These are phyloP conservation scores for Aphidoletes aphidimyza DNA, from an alignment of 2,888 invertebrate species.

Conservation along the genomic window DNA sequence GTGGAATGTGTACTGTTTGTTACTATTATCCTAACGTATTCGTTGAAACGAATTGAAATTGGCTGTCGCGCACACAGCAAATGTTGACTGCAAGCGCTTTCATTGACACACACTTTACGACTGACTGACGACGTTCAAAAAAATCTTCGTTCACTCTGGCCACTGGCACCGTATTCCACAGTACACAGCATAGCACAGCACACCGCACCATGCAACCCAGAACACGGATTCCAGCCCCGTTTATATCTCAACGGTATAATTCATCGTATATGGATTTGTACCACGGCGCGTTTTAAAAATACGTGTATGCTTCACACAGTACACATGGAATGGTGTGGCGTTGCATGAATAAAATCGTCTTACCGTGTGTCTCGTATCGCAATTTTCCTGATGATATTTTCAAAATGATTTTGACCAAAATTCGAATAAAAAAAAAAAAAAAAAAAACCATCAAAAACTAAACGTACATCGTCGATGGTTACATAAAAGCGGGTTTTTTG, in stretches of 20 bases:
- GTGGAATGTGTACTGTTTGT: too few relatives aligned
- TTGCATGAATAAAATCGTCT: too few relatives aligned
- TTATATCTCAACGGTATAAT: neutral
- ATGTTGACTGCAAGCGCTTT: neutral
- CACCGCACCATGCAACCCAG: too few relatives aligned
- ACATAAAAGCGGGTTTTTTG: neutral
- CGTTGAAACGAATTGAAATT: neutral
- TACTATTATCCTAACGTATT: neutral
- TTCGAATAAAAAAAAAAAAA: neutral
- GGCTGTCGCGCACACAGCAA: neutral
- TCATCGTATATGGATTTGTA: too few relatives aligned
- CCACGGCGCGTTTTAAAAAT: too few relatives aligned
- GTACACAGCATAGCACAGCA: too few relatives aligned
- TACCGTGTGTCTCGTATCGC: neutral
- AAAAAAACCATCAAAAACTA: too few relatives aligned
- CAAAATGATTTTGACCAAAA: neutral
- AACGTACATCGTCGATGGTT: neutral
- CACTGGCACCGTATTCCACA: conserved; percentile 20
- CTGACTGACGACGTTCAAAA: conserved; percentile 42
- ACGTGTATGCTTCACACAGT: neutral
- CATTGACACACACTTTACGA: conserved; percentile 7
- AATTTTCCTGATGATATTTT: conserved; percentile 42
- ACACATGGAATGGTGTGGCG: neutral
- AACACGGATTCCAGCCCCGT: too few relatives aligned
- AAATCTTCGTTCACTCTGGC: neutral